phyloP scores from a whole-genome alignment of 2,113 vertebrate genomes.

The Hippocampus abdominalis region DNA sequence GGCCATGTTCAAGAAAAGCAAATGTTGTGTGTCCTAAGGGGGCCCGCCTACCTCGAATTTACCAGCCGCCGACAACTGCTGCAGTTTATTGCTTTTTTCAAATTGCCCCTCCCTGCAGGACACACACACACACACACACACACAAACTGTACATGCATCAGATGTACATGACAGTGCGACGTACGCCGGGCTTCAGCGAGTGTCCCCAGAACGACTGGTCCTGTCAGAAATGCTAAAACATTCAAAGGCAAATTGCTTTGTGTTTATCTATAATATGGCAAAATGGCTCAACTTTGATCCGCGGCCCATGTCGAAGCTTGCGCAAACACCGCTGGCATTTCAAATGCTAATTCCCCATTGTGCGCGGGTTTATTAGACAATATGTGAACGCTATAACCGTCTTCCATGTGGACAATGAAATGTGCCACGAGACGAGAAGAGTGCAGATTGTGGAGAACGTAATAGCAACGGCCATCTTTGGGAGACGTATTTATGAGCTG shows the following conservation, averaged over 20 bases:
- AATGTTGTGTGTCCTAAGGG: conserved; percentile 40
- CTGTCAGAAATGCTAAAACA: conserved; percentile 64
- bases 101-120: conserved; percentile 31
- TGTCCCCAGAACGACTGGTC: conserved; percentile 19
- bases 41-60: conserved; percentile 36
- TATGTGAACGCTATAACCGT: conserved; percentile 36
- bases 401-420: conserved; percentile 43
- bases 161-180: background rate
- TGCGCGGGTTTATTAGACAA: conserved; percentile 51
- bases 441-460: conserved; percentile 25
- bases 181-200: background rate
- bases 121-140: conserved; percentile 4
- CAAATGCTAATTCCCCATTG: conserved; percentile 59
- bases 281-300: conserved; percentile 56
- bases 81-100: conserved; percentile 50
- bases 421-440: conserved; percentile 24
- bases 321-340: conserved; percentile 62
- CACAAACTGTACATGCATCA: background rate
- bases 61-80: conserved; percentile 35
- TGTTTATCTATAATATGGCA: conserved; percentile 63
- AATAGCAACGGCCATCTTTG: conserved; percentile 4
- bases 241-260: conserved; percentile 59
- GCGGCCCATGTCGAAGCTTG: conserved; percentile 33
- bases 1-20: conserved; percentile 39
- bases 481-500: conserved; percentile 8